phyloP scores from a whole-genome alignment of 2,113 vertebrate species.

The Aythya baeri region DNA sequence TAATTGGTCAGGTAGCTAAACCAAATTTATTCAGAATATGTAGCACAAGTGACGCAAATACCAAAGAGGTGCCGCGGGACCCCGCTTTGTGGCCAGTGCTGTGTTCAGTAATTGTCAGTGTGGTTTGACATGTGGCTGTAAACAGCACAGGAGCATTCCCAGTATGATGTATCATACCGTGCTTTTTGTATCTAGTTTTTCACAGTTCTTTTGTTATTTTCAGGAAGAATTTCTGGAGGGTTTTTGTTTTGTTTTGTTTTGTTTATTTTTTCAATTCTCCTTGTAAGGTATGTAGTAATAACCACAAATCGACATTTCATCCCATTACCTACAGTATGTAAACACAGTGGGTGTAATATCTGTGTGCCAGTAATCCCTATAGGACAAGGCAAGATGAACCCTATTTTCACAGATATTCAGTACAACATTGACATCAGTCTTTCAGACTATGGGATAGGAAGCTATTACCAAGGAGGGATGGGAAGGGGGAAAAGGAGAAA shows the following conservation, averaged over 20 bases:
- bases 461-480: background rate
- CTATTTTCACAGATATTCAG: background rate
- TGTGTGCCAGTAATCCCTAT: background rate
- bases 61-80: background rate
- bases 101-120: background rate
- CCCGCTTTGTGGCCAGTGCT: accelerated
- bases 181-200: background rate
- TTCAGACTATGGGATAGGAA: background rate
- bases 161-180: background rate
- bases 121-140: background rate
- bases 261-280: background rate
- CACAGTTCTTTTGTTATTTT: background rate
- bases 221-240: background rate
- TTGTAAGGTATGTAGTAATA: background rate
- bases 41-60: background rate
- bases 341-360: background rate
- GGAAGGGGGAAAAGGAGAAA: background rate
- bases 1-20: constrained; percentile 5
- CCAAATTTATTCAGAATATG: background rate
- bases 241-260: no score
- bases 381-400: background rate
- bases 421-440: background rate
- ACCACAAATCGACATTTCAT: background rate
- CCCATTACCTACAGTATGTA: background rate
- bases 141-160: background rate